These are phyloP conservation scores for Emmelina monodactyla DNA, from an alignment of 2,888 invertebrate species.

Conservation along the genomic window DNA sequence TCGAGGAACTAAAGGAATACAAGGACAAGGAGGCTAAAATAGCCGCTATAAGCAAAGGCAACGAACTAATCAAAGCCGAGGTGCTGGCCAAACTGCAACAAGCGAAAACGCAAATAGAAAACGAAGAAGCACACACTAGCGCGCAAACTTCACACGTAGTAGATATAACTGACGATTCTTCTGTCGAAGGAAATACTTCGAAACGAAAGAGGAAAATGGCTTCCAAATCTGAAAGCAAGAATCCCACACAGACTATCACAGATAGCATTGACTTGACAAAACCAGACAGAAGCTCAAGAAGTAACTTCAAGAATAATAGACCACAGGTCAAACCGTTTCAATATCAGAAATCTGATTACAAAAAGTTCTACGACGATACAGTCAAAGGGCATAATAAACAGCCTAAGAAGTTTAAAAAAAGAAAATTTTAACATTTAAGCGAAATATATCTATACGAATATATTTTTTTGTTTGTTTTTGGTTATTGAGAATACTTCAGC, in stretches of 20 bases:
- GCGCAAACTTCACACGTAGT: neutral
- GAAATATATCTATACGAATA: conserved; percentile 2
- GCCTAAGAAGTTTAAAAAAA: conserved; percentile 35
- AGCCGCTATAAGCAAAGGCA: conserved; percentile 31
- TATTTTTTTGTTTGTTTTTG: neutral
- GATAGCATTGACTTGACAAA: conserved; percentile 13
- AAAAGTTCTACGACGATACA: conserved; percentile 32
- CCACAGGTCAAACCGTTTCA: conserved; percentile 21
- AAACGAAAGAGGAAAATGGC: conserved; percentile 5
- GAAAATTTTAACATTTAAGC: conserved; percentile 19
- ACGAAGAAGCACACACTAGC: conserved; percentile 14
- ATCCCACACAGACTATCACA: conserved; percentile 13
- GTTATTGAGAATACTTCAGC: neutral
- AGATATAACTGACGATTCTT: conserved; percentile 3
- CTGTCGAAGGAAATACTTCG: conserved; percentile 4
- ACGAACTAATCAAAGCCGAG: conserved; percentile 35
- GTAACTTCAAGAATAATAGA: conserved; percentile 16
- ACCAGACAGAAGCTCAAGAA: conserved; percentile 9
- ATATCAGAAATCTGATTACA: conserved; percentile 37
- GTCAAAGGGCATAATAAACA: conserved; percentile 31
- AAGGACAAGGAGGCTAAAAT: conserved; percentile 43
- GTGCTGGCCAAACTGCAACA: conserved; percentile 32
- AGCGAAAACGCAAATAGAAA: conserved; percentile 23
- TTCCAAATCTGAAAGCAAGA: conserved; percentile 18
- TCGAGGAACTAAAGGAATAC: conserved; percentile 35